A percentile compares a stretch with the other conserved stretches of the same genome.
phyloP scores from a whole-genome alignment of 2,113 vertebrate genomes.

The Xiphophorus maculatus region DNA sequence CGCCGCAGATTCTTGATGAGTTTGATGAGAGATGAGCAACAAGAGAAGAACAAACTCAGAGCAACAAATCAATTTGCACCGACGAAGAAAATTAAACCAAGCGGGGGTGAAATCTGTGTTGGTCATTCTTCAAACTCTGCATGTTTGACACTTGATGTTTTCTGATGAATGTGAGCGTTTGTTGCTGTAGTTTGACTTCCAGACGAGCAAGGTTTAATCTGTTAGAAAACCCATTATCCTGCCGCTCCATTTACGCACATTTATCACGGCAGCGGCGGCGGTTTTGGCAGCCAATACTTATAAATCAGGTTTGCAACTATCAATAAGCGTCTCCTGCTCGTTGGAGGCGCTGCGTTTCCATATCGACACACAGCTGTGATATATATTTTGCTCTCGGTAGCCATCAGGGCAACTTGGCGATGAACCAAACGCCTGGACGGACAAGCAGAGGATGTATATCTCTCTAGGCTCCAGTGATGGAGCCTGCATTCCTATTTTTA shows the following conservation, averaged over 20 bases:
- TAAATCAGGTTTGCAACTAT: conserved; percentile 69
- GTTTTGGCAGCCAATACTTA: conserved; percentile 60
- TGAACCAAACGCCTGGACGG: conserved; percentile 62
- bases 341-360: conserved; percentile 54
- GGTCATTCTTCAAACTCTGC: conserved; percentile 36
- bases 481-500: conserved; percentile 55
- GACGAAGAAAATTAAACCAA: conserved; percentile 60
- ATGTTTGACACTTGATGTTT: conserved; percentile 46
- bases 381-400: conserved; percentile 50
- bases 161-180: conserved; percentile 43
- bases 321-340: conserved; percentile 59
- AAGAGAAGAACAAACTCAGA: conserved; percentile 58
- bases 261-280: conserved; percentile 59
- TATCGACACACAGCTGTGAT: conserved; percentile 49
- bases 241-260: conserved; percentile 65
- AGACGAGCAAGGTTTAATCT: conserved; percentile 59
- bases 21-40: conserved; percentile 58
- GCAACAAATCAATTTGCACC: conserved; percentile 60
- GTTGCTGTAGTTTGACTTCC: conserved; percentile 55
- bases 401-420: conserved; percentile 64
- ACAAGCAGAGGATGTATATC: conserved; percentile 65
- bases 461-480: conserved; percentile 56
- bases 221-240: conserved; percentile 53
- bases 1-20: conserved; percentile 58
- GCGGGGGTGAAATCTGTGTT: conserved; percentile 37